Base-by-base conservation (phyloP, 2,888 invertebrate species). In the Kryphioiulus occultus region DNA sequence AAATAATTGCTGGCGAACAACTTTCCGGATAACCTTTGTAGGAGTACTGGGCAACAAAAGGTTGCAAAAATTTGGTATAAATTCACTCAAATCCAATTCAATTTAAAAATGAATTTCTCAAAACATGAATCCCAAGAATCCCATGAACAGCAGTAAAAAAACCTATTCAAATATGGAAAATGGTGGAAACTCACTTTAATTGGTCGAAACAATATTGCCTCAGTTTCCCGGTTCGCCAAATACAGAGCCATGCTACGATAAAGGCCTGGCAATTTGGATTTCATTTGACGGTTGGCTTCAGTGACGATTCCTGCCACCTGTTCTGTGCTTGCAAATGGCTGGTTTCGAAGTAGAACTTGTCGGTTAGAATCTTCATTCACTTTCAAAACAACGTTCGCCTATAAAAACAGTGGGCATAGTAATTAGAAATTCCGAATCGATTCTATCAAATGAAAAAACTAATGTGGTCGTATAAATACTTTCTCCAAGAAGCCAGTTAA, bases 151-250 rank as follows among this genome's bases (percentile, higher is more conserved):
- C 44, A 44, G 44, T 44, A 12, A 12, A 9, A 7, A 10, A 44
- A 44, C 3, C 44, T 2, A 35, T n/a, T n/a, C n/a, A 35, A 35
- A 7, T 4, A 2, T 35, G 35, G 26, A 32, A 82, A 42, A 35
- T 35, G n/a, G 26, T 32, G 32, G 22, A 68, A 68, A 91, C 93
- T 91, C 91, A 96, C 96, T 92, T 96, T 95, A 86, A 99, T 96
- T 1, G 99, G 99, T 88, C 98, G 94, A 91, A 99, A 98, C 15
- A 99, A 94, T 90, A 99, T 99, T 90, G 97, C 97, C 92, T 99
- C 99, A 0, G 99, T 99, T 92, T 99, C 99, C 90, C 96, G 95
- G 92, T 99, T 99, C 19, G 99, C 97, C 87, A 99, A 93, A 92
- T 99, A 99, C 0, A 99, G 94, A 89, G 97, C 95, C 97, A 99